Evolutionary conservation across 2,888 invertebrate genomes (phyloP), one percentile per base, ranked within the genome.

Genomic region (Diadegma fenestrale): DNA sequence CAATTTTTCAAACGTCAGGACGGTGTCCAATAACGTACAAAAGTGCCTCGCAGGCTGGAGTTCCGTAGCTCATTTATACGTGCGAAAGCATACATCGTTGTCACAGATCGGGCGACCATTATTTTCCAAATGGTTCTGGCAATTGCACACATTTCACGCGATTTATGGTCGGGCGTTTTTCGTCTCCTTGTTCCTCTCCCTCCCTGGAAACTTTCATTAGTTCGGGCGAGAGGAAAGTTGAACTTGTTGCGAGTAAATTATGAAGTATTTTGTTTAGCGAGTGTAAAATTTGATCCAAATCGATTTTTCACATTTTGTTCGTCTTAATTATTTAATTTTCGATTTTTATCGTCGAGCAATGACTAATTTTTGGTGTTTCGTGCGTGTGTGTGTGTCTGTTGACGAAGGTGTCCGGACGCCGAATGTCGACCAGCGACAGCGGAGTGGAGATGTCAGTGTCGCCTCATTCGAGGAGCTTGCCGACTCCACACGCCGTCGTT

Each of bases 401-500:
- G 78, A 84, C 87, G n/a, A 89, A 93, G 94, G 92, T 93, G 88
- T 94, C 94, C 90, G 95, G 95, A 88, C 94, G 94, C 90, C 94
- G 95, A 87, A 93, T 94, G 95, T 96, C 95, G 86, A 94, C 94
- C 88, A 95, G 95, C 88, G 95, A 95, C 89, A 94, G 94, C 87
- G 95, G 94, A 63, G 94, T 94, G 89, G 95, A 95, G 86, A 93
- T 93, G 92, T 92, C 93, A 80, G 91, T 93, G 82, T 92, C 94
- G 84, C 92, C 93, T 85, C 92, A 94, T 87, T 90, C 93, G 88
- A 92, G 93, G 89, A 92, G 90, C 82, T 88, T 94, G 88, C 92
- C 93, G 85, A 92, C 92, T 64, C 92, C 93, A 30, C 92, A 93
- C 88, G 90, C 92, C 85, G 88, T 89, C 37, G 87, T 92, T 82